Base-by-base conservation (phyloP, 2,888 invertebrate genomes). In the Rhagonycha lutea region DNA sequence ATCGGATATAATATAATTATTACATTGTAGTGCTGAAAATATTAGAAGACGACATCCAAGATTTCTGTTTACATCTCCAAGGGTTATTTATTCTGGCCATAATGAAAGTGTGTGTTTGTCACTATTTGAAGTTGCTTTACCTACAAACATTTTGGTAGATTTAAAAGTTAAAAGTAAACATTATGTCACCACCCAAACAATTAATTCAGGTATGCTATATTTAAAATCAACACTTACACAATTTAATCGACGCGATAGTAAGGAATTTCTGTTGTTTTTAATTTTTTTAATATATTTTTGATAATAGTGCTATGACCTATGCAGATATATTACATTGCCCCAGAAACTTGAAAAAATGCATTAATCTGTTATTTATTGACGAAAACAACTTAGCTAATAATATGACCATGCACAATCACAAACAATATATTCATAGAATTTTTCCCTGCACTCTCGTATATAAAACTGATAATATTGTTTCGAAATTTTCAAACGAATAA, bases 81-180 rank as follows among this genome's bases (percentile, higher is more conserved):
- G 84, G 76, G 82, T 84, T 9, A 77, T 87, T 8, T 78, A 84
- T 65, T 82, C 86, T 14, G 87, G 86, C 3, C 82, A 81, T 80
- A 86, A 86, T 76, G 86, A 86, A 80, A 84, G 85, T 9, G 86
- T 86, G 10, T 88, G 88, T 80, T 70, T 87, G 24, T 85, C 86
- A 14, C 70, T 86, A 14, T 85, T 86, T 74, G 83, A 85, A 29
- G 80, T 83, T 61, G 72, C 65, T 4, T 68, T 83, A n/a, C 85
- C 86, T 7, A 78, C 82, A 14, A 84, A 80, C 77, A 80, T 83
- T 29, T 76, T 83, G 18, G 81, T 87, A 28, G 85, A 86, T 76
- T 79, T 88, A 67, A 87, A 86, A 82, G 83, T 85, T 72, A 85
- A 83, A 76, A 84, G 85, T 26, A 82, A 81, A 73, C 85, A 86